These are phyloP conservation scores for Parascotia fuliginaria DNA, from an alignment of 2,888 invertebrate genomes.

Conservation along the genomic window DNA sequence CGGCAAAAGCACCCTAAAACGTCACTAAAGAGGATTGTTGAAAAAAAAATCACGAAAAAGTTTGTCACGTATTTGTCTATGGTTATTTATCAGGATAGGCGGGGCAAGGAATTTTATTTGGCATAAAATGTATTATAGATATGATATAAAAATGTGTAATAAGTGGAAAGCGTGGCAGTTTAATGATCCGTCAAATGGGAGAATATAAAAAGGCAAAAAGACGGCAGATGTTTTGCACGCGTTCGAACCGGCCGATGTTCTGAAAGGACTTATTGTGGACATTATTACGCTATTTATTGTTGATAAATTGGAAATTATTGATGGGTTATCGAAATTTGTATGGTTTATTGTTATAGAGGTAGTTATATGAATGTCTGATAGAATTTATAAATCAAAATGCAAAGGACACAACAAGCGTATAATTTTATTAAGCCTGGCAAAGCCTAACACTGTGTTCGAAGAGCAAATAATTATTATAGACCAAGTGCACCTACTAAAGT, in stretches of 20 bases:
- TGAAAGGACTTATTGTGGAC: slow-evolving; percentile 41
- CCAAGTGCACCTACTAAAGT: too few species aligned
- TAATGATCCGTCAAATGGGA: slow-evolving; percentile 74
- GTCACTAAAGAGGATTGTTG: slow-evolving; percentile 54
- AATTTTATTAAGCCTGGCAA: too few species aligned
- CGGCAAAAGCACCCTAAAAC: slow-evolving; percentile 35
- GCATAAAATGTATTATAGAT: slow-evolving; percentile 77
- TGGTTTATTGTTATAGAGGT: not conserved
- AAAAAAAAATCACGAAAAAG: slow-evolving; percentile 10
- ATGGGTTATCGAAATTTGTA: slow-evolving; percentile 25
- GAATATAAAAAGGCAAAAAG: slow-evolving; percentile 50
- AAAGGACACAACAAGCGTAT: too few species aligned
- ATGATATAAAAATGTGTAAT: slow-evolving; percentile 79
- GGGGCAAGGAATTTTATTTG: slow-evolving; percentile 77
- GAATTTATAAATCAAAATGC: too few species aligned
- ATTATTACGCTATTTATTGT: slow-evolving; percentile 42
- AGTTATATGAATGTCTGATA: not conserved
- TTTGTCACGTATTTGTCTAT: slow-evolving; percentile 37
- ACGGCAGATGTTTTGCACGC: slow-evolving; percentile 69
- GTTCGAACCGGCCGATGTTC: slow-evolving; percentile 39
- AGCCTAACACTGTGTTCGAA: too few species aligned
- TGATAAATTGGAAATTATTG: slow-evolving; percentile 51
- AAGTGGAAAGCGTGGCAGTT: slow-evolving; percentile 77
- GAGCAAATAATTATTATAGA: too few species aligned
- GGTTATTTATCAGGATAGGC: slow-evolving; percentile 63